Conservation (phyloP, 2,888 invertebrate species). For the Cephalotes varians region DNA sequence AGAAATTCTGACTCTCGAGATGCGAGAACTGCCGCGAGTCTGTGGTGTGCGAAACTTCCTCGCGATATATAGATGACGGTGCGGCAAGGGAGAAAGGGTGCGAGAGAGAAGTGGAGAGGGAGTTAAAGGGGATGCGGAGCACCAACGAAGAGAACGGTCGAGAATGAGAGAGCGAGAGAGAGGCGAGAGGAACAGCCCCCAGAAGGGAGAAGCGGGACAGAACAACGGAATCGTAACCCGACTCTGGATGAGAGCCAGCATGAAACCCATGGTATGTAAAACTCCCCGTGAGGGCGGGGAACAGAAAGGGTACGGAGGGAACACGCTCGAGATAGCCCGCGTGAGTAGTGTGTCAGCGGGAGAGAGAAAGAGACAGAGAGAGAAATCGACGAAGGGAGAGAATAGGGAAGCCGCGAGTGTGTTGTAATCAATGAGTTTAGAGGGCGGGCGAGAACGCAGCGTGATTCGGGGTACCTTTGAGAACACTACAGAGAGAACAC, state of each 20-base stretch:
- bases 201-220: slow-evolving; percentile 62
- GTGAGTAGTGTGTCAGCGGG: slow-evolving; percentile 56
- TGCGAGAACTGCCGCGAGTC: slow-evolving; percentile 76
- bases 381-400: slow-evolving; percentile 30
- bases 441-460: slow-evolving; percentile 54
- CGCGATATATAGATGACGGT: slow-evolving; percentile 69
- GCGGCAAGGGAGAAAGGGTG: slow-evolving; percentile 39
- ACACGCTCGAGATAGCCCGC: slow-evolving; percentile 70
- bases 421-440: slow-evolving; percentile 78
- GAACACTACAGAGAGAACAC: slow-evolving; percentile 31
- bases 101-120: slow-evolving; percentile 61
- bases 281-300: slow-evolving; percentile 70
- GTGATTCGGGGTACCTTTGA: slow-evolving; percentile 47
- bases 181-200: slow-evolving; percentile 18
- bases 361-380: slow-evolving; percentile 28
- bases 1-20: slow-evolving; percentile 77
- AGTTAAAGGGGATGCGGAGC: slow-evolving; percentile 44
- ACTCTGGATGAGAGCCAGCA: slow-evolving; percentile 80
- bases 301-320: slow-evolving; percentile 58
- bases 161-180: slow-evolving; percentile 41
- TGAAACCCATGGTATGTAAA: slow-evolving; percentile 79
- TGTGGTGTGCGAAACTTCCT: slow-evolving; percentile 81
- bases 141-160: slow-evolving; percentile 38
- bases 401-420: slow-evolving; percentile 63
- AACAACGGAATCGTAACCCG: slow-evolving; percentile 76